Evolutionary conservation across 2,113 vertebrate species (phyloP), one percentile per base, ranked within the genome.

Genomic region (Rhinopomastus cyanomelas): DNA sequence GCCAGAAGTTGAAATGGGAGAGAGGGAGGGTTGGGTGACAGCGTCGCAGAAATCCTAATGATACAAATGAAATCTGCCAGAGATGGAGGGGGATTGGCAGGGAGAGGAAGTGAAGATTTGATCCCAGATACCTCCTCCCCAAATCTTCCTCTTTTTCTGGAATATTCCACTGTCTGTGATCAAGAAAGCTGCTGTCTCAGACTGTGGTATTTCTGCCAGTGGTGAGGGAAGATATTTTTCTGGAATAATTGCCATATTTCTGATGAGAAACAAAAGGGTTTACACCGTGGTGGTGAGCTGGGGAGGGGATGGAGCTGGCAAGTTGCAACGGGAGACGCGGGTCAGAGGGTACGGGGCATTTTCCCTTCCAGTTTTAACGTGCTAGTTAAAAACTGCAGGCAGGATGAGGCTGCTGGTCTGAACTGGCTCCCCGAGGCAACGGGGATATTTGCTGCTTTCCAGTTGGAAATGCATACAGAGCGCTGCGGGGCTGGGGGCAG

Each of bases 61-160:
- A 74, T 87, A 88, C 42, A 77, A 92, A 75, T 65, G 69, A 92
- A 87, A 88, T 82, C 86, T 94, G 81, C 93, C 65, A 36, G 90
- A 80, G 85, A 81, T 73, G 61, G 81, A 88, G 75, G 68, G 79
- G 66, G 71, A 12, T 61, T 85, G 89, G 51, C 71, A 90, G 74
- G 44, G 86, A 84, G 92, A 81, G 74, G 91, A 95, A 85, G 39
- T 42, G 89, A 93, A 95, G 82, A 93, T 91, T 94, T 89, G 95
- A 95, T 90, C 92, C 61, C 77, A 69, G 90, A 93, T 83, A 84
- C 75, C 57, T 88, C 30, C n/a, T 91, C 56, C 53, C 85, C 71
- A 90, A 72, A 93, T 90, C 81, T 78, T 81, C 67, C 27, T 57
- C 78, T 80, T 72, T 89, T 93, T 95, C 95, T 94, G 89, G 92